These are phyloP conservation scores for Oncorhynchus keta DNA, from an alignment of 2,113 vertebrate genomes.

Conservation along the genomic window DNA sequence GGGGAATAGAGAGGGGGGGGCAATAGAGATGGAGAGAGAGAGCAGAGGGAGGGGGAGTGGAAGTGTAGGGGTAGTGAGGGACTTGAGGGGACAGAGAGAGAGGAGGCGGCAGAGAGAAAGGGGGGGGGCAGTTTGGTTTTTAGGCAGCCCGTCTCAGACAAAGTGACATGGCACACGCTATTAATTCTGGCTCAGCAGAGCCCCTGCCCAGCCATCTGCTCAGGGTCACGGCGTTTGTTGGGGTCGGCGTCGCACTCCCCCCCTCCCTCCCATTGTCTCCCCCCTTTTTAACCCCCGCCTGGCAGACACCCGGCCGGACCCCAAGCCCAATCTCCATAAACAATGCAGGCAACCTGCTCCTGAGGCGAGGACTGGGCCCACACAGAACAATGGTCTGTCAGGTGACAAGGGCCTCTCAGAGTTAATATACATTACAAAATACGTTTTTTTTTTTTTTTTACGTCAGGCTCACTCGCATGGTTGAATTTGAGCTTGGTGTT, in stretches of 20 bases:
- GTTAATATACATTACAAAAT: constrained; percentile 86
- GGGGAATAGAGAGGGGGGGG: constrained; percentile 14
- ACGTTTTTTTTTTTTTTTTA: constrained; percentile 29
- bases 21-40: constrained; percentile 6
- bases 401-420: constrained; percentile 76
- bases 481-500: constrained; percentile 69
- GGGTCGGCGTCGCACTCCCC: constrained; percentile 74
- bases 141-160: constrained; percentile 78
- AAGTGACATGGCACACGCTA: constrained; percentile 87
- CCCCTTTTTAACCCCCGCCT: constrained; percentile 56
- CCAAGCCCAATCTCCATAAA: constrained; percentile 77
- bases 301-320: constrained; percentile 73
- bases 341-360: constrained; percentile 82
- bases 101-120: constrained; percentile 50
- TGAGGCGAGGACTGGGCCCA: constrained; percentile 46
- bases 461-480: constrained; percentile 7
- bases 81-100: constrained; percentile 21
- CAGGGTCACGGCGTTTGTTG: constrained; percentile 82
- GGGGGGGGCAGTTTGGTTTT: constrained; percentile 57
- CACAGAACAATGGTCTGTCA: constrained; percentile 73
- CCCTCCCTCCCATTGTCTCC: constrained; percentile 7
- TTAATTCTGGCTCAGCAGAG: constrained; percentile 87
- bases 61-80: constrained; percentile 38
- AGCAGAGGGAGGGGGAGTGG: constrained; percentile 24
- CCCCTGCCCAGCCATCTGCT: constrained; percentile 84